Evolutionary conservation across 2,113 vertebrate species (phyloP).

Genomic region (Triplophysa dalaica): DNA sequence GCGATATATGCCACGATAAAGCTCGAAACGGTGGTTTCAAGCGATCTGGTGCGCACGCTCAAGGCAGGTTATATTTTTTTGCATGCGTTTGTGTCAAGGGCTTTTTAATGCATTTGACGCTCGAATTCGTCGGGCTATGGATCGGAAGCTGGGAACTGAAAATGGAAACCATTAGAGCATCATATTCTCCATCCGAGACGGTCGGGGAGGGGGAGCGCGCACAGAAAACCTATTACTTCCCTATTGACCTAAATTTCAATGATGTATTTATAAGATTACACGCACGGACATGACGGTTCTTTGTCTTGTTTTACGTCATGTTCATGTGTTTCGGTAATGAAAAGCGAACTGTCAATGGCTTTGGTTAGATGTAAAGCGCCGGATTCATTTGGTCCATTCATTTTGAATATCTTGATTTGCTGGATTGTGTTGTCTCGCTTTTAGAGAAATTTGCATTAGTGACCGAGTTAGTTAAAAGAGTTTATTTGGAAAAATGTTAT

Average conservation of each 20-base stretch:
- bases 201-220: slow-evolving; percentile 35
- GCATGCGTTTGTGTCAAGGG: neutral
- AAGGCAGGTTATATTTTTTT: neutral
- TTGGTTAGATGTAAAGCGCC: neutral
- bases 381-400: slow-evolving; percentile 14
- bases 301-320: slow-evolving; percentile 23
- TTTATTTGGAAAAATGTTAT: neutral
- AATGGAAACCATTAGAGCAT: slow-evolving; percentile 60
- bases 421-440: neutral
- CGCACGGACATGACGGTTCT: slow-evolving; percentile 30
- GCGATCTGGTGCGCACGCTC: neutral
- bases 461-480: neutral
- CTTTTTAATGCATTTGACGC: slow-evolving; percentile 13
- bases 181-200: slow-evolving; percentile 51
- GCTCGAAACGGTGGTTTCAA: neutral
- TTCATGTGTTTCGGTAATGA: neutral
- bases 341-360: slow-evolving; percentile 4
- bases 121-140: slow-evolving; percentile 4
- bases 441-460: neutral
- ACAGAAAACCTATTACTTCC: slow-evolving; percentile 54
- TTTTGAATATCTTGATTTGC: slow-evolving; percentile 25
- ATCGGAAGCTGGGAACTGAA: slow-evolving; percentile 47
- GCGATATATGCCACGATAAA: slow-evolving; percentile 26
- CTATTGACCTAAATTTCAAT: slow-evolving; percentile 62
- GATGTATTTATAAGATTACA: slow-evolving; percentile 56